These are phyloP conservation scores for Nomada flava DNA, from an alignment of 2,888 invertebrate genomes.

Conservation along the genomic window DNA sequence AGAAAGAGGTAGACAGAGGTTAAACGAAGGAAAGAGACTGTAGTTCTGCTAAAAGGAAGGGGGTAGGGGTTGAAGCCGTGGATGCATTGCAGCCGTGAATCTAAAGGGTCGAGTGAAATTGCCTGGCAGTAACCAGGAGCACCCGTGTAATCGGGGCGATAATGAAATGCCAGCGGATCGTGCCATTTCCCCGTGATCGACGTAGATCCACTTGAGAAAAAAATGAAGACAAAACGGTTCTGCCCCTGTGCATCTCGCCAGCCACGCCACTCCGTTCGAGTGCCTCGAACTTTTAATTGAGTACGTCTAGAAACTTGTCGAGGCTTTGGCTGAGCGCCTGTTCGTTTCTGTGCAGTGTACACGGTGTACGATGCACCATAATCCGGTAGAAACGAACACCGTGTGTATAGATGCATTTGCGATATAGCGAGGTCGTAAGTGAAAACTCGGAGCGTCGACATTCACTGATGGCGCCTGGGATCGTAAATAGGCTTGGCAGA, in stretches of 20 bases:
- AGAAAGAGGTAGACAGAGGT: conserved; percentile 46
- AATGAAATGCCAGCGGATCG: conserved; percentile 54
- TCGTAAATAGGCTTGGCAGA: no score
- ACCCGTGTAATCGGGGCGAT: conserved; percentile 58
- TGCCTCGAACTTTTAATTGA: conserved; percentile 69
- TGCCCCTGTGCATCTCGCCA: neutral
- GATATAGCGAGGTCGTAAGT: no score
- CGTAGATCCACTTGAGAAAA: conserved; percentile 40
- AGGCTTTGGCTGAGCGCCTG: conserved; percentile 60
- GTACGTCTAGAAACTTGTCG: conserved; percentile 68
- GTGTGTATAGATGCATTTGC: no score
- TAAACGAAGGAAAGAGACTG: conserved; percentile 26
- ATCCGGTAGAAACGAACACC: no score
- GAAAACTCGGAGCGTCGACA: no score
- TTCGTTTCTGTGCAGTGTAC: neutral
- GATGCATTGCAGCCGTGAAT: conserved; percentile 46
- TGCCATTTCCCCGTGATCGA: conserved; percentile 37
- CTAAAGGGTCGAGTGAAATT: conserved; percentile 60
- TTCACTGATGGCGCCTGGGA: no score
- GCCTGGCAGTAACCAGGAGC: conserved; percentile 53
- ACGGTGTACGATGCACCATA: neutral
- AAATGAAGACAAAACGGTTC: conserved; percentile 52
- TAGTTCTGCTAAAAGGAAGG: neutral
- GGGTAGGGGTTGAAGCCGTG: neutral
- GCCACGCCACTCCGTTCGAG: conserved; percentile 36